Evolutionary conservation across 2,888 invertebrate genomes (phyloP).

Genomic region (Embidobia sp.): DNA sequence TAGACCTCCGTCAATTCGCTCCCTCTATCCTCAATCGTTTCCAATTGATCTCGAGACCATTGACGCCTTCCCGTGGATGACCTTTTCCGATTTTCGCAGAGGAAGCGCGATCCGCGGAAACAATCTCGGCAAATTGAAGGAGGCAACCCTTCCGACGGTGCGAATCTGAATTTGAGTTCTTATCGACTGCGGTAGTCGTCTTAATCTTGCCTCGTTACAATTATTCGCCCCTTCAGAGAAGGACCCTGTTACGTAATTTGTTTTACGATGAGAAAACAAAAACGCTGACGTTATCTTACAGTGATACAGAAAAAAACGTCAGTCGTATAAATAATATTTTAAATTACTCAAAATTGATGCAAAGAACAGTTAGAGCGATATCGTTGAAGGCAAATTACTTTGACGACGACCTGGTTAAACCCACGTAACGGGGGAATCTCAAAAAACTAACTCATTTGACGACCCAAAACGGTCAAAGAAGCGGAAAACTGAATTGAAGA

Average conservation of each 20-base stretch:
- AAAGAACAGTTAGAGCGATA: too few species aligned
- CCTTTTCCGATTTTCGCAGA: conserved; percentile 58
- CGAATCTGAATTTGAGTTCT: conserved; percentile 69
- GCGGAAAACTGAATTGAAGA: not conserved
- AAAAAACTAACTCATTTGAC: too few species aligned
- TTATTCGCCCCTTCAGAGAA: conserved; percentile 73
- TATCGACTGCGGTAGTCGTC: conserved; percentile 67
- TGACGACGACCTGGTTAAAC: too few species aligned
- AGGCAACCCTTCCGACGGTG: conserved; percentile 55
- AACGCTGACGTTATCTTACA: too few species aligned
- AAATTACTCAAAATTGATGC: too few species aligned
- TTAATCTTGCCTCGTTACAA: conserved; percentile 75
- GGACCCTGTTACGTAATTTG: not conserved
- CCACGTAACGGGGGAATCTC: too few species aligned
- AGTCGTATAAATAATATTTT: too few species aligned
- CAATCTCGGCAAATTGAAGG: conserved; percentile 66
- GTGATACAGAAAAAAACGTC: too few species aligned
- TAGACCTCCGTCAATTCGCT: not conserved
- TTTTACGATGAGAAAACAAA: not conserved
- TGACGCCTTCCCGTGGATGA: too few species aligned
- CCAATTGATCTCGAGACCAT: not conserved
- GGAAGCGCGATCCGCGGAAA: conserved; percentile 63
- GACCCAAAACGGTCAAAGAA: too few species aligned
- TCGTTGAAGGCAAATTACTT: too few species aligned
- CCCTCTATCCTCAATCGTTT: conserved; percentile 2